Base-by-base conservation (phyloP, 2,888 invertebrate species). In the Nemotelus nigrinus region DNA sequence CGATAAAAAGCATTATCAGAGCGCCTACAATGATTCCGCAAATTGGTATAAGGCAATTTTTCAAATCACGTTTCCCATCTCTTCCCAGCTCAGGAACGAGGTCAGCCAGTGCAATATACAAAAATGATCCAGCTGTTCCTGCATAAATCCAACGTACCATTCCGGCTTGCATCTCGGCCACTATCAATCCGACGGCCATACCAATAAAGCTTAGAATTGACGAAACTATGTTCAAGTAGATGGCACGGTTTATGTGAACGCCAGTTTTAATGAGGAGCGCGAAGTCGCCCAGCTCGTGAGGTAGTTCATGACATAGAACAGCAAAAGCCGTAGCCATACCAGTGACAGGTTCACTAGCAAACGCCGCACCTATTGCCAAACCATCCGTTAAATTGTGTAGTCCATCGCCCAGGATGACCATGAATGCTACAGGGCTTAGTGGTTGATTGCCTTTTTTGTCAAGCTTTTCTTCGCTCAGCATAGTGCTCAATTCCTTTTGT, bases 221-320 rank as follows among this genome's bases (percentile, higher is more conserved):
- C 2, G 94, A 93, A 0, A 94, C 88, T 79, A 92, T 87, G 85
- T 94, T 94, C 86, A 93, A 92, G 82, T 92, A 90, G 60, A 94
- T 85, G 2, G 94, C 94, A 71, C 92, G 90, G 79, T 89, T 90
- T 74, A 93, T 90, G 60, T 90, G 90, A 89, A 95, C 93, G 0
- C 94, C 94, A 0, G 93, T 92, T 79, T 93, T 91, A n/a, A 94
- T 87, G 55, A 95, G 86, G 68, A 94, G 90, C 0, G 94, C 94
- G 85, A 94, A 94, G 85, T 94, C 94, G 2, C 94, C 94, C 39
- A 94, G 88, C 85, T 94, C 94, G 83, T 94, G 94, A 0, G 94
- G 94, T 60, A 95, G 87, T 84, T 94, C 94, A 83, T 94, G 94
- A 82, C 94, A 94, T 80, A 94, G 90, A 1, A 94, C 93, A 8